phyloP scores from a whole-genome alignment of 2,888 invertebrate genomes.

The Orchesellides sinensis region DNA sequence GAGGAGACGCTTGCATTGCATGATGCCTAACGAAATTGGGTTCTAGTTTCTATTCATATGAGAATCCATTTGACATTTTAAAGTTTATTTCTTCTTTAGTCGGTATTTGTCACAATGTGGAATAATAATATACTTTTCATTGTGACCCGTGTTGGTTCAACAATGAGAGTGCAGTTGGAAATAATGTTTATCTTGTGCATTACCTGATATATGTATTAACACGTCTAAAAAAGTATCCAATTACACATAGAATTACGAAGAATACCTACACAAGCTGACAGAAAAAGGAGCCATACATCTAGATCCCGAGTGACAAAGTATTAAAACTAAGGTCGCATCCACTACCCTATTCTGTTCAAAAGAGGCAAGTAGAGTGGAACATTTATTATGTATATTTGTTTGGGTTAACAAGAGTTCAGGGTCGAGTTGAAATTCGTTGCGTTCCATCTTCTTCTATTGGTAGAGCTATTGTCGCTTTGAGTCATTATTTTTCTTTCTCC shows the following conservation, averaged over 20 bases:
- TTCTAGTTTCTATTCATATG: conserved; percentile 24
- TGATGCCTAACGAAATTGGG: conserved; percentile 24
- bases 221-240: conserved; percentile 38
- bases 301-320: conserved; percentile 13
- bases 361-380: conserved; percentile 6
- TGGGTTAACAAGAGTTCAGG: conserved; percentile 43
- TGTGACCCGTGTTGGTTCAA: conserved; percentile 1
- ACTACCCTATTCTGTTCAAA: conserved; percentile 11
- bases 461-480: not conserved
- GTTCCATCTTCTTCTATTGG: conserved; percentile 5
- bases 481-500: not conserved
- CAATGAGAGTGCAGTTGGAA: conserved; percentile 24
- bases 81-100: not conserved
- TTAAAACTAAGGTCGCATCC: conserved; percentile 2
- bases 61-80: conserved; percentile 12
- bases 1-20: not conserved
- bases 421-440: conserved; percentile 20
- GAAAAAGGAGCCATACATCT: conserved; percentile 6
- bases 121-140: conserved; percentile 22
- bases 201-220: conserved; percentile 4
- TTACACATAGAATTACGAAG: conserved; percentile 24
- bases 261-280: not conserved
- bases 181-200: conserved; percentile 1
- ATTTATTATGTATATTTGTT: conserved; percentile 17
- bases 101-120: conserved; percentile 38